Base-by-base conservation (phyloP, 2,888 invertebrate species). In the Ophion ellenae region DNA sequence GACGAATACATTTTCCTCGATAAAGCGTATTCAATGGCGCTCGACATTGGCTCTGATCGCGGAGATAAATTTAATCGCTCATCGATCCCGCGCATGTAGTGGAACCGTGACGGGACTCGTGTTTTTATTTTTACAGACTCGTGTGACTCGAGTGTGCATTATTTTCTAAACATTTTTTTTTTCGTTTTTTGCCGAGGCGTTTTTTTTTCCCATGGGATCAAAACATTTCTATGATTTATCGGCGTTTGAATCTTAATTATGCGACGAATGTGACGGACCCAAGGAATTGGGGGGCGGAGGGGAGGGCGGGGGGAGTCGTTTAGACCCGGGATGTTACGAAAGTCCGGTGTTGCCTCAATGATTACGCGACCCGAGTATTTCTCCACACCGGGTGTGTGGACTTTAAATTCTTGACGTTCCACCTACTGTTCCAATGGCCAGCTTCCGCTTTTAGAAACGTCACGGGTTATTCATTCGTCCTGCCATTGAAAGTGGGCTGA, bases 1-100 rank as follows among this genome's bases (percentile, higher is more conserved):
- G 1, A 7, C 53, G 61, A n/a, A 70, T 61, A 45, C 64, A 82
- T 79, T 79, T 85, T 73, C 28, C 36, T 59, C 66, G 82, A 82
- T 80, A 86, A 76, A 83, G 73, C 61, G 71, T 45, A 53, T 45
- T 28, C 53, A 20, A 36, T 36, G 17, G 7, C 5, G 5, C 47
- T n/a, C 24, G 40, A 40, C 40, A 40, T 40, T 9, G 40, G 9
- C 69, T 36, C 14, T 64, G 74, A 85, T 79, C 78, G 64, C 61
- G 40, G 10, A 61, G 73, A 81, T 81, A 70, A 47, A 75, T 28
- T 74, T 40, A 24, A 73, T 63, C 69, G 69, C 53, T 40, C n/a
- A 53, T 77, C 71, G 64, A 71, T 36, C 61, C 10, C 70, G 47
- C 45, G 53, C 70, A 28, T 75, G 2, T 10, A 17, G 1, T 57